phyloP scores from a whole-genome alignment of 1,140 invertebrate species.

The Drosophila kohkoa region DNA sequence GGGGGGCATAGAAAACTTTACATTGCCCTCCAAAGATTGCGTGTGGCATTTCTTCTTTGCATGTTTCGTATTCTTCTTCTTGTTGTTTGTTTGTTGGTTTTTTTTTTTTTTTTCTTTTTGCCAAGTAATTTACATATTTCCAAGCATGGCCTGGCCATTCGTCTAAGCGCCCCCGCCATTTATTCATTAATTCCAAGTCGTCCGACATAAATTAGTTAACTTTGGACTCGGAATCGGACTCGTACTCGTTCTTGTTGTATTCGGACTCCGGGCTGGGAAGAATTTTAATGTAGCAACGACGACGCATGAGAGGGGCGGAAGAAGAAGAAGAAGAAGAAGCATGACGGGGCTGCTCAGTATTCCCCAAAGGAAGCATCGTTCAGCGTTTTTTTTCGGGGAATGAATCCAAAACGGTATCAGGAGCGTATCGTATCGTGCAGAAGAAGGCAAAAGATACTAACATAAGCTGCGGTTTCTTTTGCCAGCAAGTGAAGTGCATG shows the following conservation, averaged over 20 bases:
- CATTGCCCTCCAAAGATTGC: constrained; percentile 77
- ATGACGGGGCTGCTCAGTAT: constrained; percentile 25
- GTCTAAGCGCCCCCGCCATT: constrained; percentile 78
- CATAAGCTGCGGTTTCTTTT: constrained; percentile 77
- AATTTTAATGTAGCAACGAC: constrained; percentile 73
- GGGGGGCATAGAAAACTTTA: constrained; percentile 63
- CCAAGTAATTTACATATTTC: constrained; percentile 76
- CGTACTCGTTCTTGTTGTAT: neutral
- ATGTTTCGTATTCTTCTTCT: constrained; percentile 48
- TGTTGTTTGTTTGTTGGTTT: constrained; percentile 57
- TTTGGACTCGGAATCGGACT: constrained; percentile 55
- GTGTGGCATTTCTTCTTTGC: constrained; percentile 65
- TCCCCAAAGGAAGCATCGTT: constrained; percentile 24
- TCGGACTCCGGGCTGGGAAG: constrained; percentile 53
- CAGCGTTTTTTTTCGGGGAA: constrained; percentile 13
- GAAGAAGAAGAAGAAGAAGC: too few species aligned
- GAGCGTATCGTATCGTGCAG: neutral
- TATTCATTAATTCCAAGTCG: constrained; percentile 83
- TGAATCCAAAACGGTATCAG: constrained; percentile 21
- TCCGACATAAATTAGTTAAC: constrained; percentile 83
- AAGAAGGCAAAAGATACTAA: constrained; percentile 33
- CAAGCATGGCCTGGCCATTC: constrained; percentile 63
- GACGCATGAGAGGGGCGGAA: constrained; percentile 18
- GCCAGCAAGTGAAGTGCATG: constrained; percentile 67
- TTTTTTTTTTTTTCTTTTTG: constrained; percentile 58